A percentile compares a stretch with the other conserved stretches of the same genome.
phyloP scores from a whole-genome alignment of 2,888 invertebrate species.

The Incurvaria masculella region DNA sequence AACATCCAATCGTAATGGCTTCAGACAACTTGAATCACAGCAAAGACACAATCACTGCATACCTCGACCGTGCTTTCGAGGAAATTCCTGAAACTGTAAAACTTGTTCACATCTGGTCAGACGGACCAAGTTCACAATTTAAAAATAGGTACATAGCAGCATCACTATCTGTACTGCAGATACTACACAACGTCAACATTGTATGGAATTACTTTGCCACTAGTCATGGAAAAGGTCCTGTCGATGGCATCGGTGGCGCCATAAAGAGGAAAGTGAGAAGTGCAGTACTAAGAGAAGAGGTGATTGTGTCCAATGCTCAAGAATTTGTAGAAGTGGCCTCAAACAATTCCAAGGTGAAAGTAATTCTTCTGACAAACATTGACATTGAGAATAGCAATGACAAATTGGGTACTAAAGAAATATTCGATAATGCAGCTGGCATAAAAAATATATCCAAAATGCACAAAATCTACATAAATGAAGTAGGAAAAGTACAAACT shows the following conservation, averaged over 20 bases:
- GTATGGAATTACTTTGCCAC: slow-evolving; percentile 1
- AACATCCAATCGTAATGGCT: slow-evolving; percentile 1
- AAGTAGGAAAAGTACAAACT: too few relatives aligned
- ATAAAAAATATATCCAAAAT: too few relatives aligned
- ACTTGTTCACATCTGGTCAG: background rate
- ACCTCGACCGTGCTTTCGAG: too few relatives aligned
- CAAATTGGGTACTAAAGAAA: too few relatives aligned
- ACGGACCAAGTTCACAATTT: background rate
- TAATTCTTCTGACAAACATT: background rate
- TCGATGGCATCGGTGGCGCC: background rate
- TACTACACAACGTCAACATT: background rate
- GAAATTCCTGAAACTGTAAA: background rate
- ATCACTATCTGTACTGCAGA: background rate
- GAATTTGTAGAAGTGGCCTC: background rate
- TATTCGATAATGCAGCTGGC: too few relatives aligned
- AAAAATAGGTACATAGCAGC: background rate
- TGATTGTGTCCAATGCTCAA: background rate
- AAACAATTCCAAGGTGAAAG: background rate
- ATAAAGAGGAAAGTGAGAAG: background rate
- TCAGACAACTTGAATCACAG: background rate
- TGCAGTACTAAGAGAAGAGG: background rate
- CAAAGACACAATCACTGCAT: background rate
- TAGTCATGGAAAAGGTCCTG: background rate
- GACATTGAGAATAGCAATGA: too few relatives aligned
- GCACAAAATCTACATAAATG: too few relatives aligned